A percentile compares a stretch with the other conserved stretches of the same genome.
These are phyloP conservation scores for Euura saliciscinereae DNA, from an alignment of 1,140 invertebrate species.

Conservation along the genomic window DNA sequence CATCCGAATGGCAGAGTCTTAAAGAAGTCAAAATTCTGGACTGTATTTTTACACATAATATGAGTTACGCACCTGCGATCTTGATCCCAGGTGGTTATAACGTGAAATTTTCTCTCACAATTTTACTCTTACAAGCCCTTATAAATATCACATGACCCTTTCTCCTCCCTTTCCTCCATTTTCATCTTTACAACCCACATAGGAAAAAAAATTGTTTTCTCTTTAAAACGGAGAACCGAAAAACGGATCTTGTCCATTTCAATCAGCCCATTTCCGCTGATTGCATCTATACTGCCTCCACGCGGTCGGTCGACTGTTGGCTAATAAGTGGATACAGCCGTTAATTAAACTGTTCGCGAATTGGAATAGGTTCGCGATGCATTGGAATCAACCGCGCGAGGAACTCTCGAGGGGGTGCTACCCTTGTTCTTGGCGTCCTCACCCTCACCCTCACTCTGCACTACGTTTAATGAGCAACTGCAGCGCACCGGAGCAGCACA, in stretches of 20 bases:
- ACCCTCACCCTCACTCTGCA: slow-evolving; percentile 37
- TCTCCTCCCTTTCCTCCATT: neutral
- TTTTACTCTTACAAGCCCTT: neutral
- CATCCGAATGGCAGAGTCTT: neutral
- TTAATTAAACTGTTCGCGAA: too few relatives aligned
- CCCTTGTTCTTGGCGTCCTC: slow-evolving; percentile 24
- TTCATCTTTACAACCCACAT: neutral
- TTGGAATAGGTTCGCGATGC: too few relatives aligned
- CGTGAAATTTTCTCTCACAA: neutral
- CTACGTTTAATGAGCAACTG: slow-evolving; percentile 37
- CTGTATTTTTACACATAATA: slow-evolving; percentile 7
- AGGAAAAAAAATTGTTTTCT: too few relatives aligned
- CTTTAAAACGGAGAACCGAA: too few relatives aligned
- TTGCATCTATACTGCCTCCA: too few relatives aligned
- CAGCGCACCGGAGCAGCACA: too few relatives aligned
- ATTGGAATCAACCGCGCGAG: neutral
- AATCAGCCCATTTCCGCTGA: too few relatives aligned
- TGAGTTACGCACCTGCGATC: neutral
- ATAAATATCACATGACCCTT: neutral
- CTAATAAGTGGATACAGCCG: too few relatives aligned
- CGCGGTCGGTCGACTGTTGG: too few relatives aligned
- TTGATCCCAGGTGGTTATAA: neutral
- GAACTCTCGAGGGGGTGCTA: too few relatives aligned
- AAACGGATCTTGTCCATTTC: too few relatives aligned
- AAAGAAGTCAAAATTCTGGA: neutral